Conservation (phyloP, 2,113 vertebrate species). For the Accipiter cooperii region DNA sequence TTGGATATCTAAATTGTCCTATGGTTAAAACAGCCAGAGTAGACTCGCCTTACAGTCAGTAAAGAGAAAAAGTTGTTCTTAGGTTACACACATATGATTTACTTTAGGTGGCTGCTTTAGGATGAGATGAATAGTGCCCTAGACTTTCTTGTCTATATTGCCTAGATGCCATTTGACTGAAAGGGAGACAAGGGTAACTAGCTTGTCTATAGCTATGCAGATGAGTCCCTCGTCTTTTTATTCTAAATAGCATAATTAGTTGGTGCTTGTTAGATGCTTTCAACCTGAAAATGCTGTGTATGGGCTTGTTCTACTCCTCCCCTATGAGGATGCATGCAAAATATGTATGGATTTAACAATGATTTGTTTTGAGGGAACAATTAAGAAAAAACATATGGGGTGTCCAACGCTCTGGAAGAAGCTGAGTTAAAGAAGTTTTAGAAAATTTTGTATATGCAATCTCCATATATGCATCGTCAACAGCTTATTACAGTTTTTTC, state of each 20-base stretch:
- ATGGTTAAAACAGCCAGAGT: background rate
- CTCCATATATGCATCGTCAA: constrained; percentile 60
- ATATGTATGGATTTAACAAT: constrained; percentile 41
- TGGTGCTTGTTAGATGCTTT: constrained; percentile 62
- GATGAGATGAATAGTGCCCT: background rate
- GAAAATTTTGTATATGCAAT: constrained; percentile 58
- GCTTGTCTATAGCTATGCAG: constrained; percentile 46
- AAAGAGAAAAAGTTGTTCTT: background rate
- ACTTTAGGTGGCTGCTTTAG: background rate
- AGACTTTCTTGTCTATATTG: background rate
- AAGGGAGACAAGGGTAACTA: constrained; percentile 25
- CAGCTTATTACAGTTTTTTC: constrained; percentile 56
- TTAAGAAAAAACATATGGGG: constrained; percentile 31
- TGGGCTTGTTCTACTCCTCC: constrained; percentile 29
- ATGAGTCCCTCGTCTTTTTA: constrained; percentile 44
- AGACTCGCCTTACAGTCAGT: background rate
- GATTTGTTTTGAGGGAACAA: constrained; percentile 47
- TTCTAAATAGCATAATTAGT: constrained; percentile 63
- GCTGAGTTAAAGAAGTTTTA: constrained; percentile 56
- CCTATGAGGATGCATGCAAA: constrained; percentile 14
- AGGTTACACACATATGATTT: background rate
- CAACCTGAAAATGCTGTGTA: constrained; percentile 63
- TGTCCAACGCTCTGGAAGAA: constrained; percentile 56
- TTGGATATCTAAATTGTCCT: background rate
- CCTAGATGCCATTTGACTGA: constrained; percentile 1